Conservation (phyloP, 2,113 vertebrate genomes). For the Toxotes chatareus region DNA sequence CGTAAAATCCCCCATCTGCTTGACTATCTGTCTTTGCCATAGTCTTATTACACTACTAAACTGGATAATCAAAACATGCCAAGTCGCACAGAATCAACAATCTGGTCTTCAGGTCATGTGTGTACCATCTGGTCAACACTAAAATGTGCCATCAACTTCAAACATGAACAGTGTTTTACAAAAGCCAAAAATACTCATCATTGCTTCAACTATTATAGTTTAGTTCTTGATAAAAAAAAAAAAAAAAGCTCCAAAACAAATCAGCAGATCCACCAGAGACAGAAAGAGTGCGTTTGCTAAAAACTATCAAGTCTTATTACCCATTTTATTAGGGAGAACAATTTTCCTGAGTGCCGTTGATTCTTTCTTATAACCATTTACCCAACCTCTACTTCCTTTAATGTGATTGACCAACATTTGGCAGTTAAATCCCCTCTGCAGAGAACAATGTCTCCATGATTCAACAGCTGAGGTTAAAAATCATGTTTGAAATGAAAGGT, state of each 20-base stretch:
- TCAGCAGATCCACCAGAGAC: background rate
- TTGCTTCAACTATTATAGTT: background rate
- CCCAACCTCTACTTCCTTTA: constrained; percentile 25
- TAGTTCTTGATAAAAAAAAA: background rate
- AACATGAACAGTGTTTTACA: background rate
- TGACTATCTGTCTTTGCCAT: constrained; percentile 22
- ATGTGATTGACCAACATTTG: constrained; percentile 41
- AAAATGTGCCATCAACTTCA: background rate
- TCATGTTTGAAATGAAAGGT: constrained; percentile 19
- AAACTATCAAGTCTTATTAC: background rate
- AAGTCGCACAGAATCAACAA: constrained; percentile 23
- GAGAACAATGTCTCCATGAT: constrained; percentile 10
- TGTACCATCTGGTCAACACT: constrained; percentile 12
- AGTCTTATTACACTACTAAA: constrained; percentile 14
- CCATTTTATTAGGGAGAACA: background rate
- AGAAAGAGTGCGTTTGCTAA: background rate
- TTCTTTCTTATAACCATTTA: constrained; percentile 25
- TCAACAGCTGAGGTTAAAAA: constrained; percentile 20
- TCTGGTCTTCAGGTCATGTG: constrained; percentile 17
- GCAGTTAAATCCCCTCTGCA: constrained; percentile 30
- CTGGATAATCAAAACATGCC: constrained; percentile 14
- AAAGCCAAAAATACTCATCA: background rate
- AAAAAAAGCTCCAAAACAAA: constrained; percentile 7
- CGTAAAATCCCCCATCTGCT: constrained; percentile 48
- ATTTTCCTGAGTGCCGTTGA: constrained; percentile 5